Conservation (phyloP, 2,888 invertebrate species). For the Bombylius discolor region DNA sequence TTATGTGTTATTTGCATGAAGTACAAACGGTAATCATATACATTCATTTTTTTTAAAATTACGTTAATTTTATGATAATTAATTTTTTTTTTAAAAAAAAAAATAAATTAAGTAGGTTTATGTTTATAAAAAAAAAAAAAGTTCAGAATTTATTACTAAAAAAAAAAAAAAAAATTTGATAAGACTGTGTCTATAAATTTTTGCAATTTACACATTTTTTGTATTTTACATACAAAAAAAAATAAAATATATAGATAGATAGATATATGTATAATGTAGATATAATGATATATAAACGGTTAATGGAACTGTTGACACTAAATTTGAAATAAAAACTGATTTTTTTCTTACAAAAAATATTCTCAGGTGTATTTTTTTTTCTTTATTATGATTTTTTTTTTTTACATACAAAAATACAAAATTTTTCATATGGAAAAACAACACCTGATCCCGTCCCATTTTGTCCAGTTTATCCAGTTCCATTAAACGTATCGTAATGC, state of each 20-base stretch:
- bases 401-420: neutral
- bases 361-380: slow-evolving; percentile 1
- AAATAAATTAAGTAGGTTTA: too few relatives aligned
- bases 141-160: too few relatives aligned
- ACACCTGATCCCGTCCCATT: neutral
- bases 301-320: slow-evolving; percentile 6
- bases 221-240: too few relatives aligned
- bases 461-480: slow-evolving; percentile 1
- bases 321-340: slow-evolving; percentile 2
- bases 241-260: too few relatives aligned
- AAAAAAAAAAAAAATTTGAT: too few relatives aligned
- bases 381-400: neutral
- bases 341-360: neutral
- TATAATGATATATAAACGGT: neutral
- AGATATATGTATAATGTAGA: neutral
- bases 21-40: slow-evolving; percentile 33
- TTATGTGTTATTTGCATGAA: slow-evolving; percentile 62
- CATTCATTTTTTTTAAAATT: neutral
- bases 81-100: too few relatives aligned
- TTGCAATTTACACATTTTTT: too few relatives aligned
- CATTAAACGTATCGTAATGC: slow-evolving; percentile 6
- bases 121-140: too few relatives aligned
- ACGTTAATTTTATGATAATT: too few relatives aligned
- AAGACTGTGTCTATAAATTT: too few relatives aligned
- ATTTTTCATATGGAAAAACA: neutral